Percentiles rank a stretch among this genome's conserved stretches.
These are phyloP conservation scores for Ascaphus truei DNA, from an alignment of 2,113 vertebrate species.

Conservation along the genomic window DNA sequence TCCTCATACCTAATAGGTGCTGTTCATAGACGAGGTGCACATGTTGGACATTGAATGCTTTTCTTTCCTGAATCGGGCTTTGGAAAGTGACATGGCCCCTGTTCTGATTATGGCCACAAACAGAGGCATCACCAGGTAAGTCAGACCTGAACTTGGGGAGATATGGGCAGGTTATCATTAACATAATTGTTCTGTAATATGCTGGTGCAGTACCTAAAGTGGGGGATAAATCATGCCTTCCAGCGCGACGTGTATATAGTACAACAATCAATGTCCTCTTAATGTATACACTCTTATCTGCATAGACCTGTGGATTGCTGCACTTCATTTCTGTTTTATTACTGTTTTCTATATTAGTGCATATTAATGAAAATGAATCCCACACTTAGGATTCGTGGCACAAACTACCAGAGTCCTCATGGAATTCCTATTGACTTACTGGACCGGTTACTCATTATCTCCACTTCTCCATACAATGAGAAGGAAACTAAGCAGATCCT, in stretches of 20 bases:
- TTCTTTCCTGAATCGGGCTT: slow-evolving; percentile 86
- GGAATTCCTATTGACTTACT: slow-evolving; percentile 87
- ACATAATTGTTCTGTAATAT: neutral
- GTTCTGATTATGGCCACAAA: slow-evolving; percentile 94
- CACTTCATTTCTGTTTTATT: no score
- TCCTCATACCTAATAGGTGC: slow-evolving; percentile 68
- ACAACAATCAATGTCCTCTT: no score
- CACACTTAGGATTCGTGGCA: slow-evolving; percentile 77
- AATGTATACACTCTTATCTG: no score
- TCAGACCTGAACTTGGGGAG: no score
- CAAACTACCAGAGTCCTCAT: slow-evolving; percentile 88
- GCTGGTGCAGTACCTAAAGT: accelerated
- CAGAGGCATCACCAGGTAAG: slow-evolving; percentile 84
- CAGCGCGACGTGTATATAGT: no score
- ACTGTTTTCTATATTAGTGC: neutral
- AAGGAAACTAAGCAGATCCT: slow-evolving; percentile 89
- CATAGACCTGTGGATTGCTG: no score
- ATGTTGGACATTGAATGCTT: slow-evolving; percentile 95
- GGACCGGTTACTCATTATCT: slow-evolving; percentile 85
- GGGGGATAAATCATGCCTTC: no score
- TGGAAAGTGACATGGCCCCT: slow-evolving; percentile 86
- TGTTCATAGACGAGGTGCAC: slow-evolving; percentile 91
- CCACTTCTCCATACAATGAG: slow-evolving; percentile 83
- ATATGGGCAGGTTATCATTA: neutral
- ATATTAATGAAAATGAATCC: neutral